A percentile compares a stretch with the other conserved stretches of the same genome.
phyloP scores from a whole-genome alignment of 2,888 invertebrate genomes.

The Lochmaea capreae region DNA sequence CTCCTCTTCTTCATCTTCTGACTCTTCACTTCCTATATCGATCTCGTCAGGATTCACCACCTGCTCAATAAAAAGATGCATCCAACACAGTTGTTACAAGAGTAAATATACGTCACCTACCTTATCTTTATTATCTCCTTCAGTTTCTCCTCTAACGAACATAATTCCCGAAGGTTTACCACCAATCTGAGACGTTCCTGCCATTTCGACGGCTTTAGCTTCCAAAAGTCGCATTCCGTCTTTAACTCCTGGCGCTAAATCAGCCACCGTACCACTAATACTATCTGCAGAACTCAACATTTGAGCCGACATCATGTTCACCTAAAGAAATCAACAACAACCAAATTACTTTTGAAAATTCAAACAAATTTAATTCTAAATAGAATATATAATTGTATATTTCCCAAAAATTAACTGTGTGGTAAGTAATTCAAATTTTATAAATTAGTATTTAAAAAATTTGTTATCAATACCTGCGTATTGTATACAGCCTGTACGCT shows the following conservation, averaged over 20 bases:
- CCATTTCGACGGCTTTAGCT: slow-evolving; percentile 82
- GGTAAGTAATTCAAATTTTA: too few relatives aligned
- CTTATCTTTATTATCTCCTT: slow-evolving; percentile 77
- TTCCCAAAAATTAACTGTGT: too few relatives aligned
- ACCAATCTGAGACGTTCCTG: slow-evolving; percentile 63
- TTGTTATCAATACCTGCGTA: slow-evolving; percentile 74
- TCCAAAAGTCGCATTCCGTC: slow-evolving; percentile 92
- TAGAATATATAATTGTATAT: too few relatives aligned
- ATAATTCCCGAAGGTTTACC: slow-evolving; percentile 71
- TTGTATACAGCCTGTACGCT: slow-evolving; percentile 98
- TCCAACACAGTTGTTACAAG: background rate
- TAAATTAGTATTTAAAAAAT: background rate
- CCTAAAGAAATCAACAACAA: slow-evolving; percentile 51
- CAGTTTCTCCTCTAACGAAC: slow-evolving; percentile 90
- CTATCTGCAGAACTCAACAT: slow-evolving; percentile 85
- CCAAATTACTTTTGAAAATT: background rate
- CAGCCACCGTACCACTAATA: slow-evolving; percentile 76
- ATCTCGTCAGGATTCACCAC: slow-evolving; percentile 91
- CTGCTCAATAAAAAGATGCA: background rate
- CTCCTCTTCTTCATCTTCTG: slow-evolving; percentile 70
- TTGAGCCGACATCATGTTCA: slow-evolving; percentile 99
- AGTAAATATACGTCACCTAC: background rate
- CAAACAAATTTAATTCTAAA: background rate
- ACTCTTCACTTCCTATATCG: slow-evolving; percentile 78
- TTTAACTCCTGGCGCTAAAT: slow-evolving; percentile 79